Evolutionary conservation across 1,140 invertebrate genomes (phyloP).

Genomic region (Phthorimaea operculella): DNA sequence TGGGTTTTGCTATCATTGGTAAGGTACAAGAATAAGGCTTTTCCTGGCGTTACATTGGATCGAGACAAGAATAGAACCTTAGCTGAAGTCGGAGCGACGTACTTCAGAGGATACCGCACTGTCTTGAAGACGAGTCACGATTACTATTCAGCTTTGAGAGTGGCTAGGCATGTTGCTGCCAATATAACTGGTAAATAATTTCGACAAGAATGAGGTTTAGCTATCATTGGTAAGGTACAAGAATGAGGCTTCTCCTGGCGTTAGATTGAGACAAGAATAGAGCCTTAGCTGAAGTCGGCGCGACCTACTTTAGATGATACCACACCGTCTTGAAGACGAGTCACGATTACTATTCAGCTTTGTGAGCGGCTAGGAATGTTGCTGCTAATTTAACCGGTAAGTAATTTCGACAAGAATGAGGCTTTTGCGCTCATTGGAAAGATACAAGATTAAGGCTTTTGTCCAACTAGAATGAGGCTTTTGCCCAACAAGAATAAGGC

Average conservation of each 20-base stretch:
- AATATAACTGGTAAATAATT: slow-evolving; percentile 75
- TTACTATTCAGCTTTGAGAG: slow-evolving; percentile 89
- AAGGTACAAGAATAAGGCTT: no score
- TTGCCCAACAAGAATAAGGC: no score
- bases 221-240: no score
- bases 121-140: slow-evolving; percentile 92
- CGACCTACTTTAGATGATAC: slow-evolving; percentile 95
- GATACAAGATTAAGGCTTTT: no score
- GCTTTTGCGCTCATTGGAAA: no score
- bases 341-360: slow-evolving; percentile 90
- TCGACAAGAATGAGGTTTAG: no score
- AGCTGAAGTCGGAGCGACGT: slow-evolving; percentile 74
- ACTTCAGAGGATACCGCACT: slow-evolving; percentile 97
- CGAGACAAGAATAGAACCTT: slow-evolving; percentile 38
- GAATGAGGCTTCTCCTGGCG: no score
- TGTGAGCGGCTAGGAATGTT: slow-evolving; percentile 83
- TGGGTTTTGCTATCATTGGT: no score
- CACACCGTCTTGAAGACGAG: slow-evolving; percentile 95
- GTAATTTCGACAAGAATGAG: no score
- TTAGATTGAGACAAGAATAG: slow-evolving; percentile 39
- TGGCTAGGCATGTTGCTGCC: slow-evolving; percentile 80
- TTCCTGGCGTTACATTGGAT: slow-evolving; percentile 98
- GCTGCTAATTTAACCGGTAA: slow-evolving; percentile 81
- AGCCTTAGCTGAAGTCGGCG: slow-evolving; percentile 64
- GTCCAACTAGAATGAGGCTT: no score